These are phyloP conservation scores for Rhabdornis inornatus DNA, from an alignment of 2,113 vertebrate species.

Conservation along the genomic window DNA sequence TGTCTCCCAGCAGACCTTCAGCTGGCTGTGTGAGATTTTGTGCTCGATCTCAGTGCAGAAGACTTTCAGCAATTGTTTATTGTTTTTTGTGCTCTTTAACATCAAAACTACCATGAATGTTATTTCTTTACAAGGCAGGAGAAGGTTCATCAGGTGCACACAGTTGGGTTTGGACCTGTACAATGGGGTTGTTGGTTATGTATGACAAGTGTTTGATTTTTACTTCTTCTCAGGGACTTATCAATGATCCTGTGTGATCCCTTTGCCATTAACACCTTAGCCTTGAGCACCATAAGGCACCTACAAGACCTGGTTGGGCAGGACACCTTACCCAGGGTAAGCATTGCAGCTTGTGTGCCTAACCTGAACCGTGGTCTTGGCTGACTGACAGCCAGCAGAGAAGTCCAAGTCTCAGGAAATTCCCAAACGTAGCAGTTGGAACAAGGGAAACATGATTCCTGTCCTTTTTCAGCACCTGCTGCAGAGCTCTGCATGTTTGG, in stretches of 20 bases:
- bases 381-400: too few species aligned
- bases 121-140: neutral
- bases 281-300: constrained; percentile 91
- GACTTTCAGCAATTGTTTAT: neutral
- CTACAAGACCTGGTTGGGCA: constrained; percentile 94
- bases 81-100: neutral
- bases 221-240: constrained; percentile 78
- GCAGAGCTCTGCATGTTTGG: neutral
- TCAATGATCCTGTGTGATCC: constrained; percentile 99
- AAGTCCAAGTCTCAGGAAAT: neutral
- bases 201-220: neutral
- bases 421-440: neutral
- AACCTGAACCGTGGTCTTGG: neutral
- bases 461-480: neutral
- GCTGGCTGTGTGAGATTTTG: neutral
- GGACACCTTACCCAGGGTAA: constrained; percentile 92
- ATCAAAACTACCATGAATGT: neutral
- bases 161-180: neutral
- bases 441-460: neutral
- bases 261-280: constrained; percentile 94
- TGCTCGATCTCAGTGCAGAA: neutral
- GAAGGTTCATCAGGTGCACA: neutral
- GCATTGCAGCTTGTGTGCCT: neutral
- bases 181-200: neutral
- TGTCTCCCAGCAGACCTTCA: neutral